phyloP scores from a whole-genome alignment of 2,113 vertebrate species.

The Trogon melanurus region DNA sequence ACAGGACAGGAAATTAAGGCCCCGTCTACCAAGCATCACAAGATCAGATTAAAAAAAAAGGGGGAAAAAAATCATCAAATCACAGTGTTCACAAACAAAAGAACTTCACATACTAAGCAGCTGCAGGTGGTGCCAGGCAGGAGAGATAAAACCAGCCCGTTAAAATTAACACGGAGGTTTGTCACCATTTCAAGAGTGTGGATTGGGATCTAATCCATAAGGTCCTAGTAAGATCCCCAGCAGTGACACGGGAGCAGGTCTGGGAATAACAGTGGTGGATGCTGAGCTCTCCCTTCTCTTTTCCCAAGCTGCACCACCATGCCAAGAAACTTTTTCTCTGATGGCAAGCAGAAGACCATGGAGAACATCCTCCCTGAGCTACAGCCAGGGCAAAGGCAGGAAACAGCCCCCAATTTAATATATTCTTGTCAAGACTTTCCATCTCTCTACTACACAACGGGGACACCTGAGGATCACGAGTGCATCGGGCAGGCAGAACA shows the following conservation, averaged over 20 bases:
- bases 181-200: background rate
- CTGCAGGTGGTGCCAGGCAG: background rate
- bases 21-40: background rate
- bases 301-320: background rate
- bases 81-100: background rate
- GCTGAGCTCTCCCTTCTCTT: background rate
- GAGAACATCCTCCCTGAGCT: background rate
- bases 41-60: background rate
- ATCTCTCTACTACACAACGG: background rate
- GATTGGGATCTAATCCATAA: background rate
- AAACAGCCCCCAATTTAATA: background rate
- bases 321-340: background rate
- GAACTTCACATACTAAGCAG: background rate
- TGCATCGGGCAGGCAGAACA: background rate
- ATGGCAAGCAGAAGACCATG: rapidly evolving
- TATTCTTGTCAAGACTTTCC: background rate
- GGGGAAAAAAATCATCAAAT: background rate
- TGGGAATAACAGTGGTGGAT: background rate
- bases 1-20: constrained; percentile 45
- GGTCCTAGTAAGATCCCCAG: background rate
- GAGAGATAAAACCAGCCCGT: background rate
- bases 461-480: background rate
- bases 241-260: background rate
- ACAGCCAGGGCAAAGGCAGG: background rate
- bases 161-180: background rate